phyloP scores from a whole-genome alignment of 2,797 vertebrate species.

The Premnoplex brunnescens region DNA sequence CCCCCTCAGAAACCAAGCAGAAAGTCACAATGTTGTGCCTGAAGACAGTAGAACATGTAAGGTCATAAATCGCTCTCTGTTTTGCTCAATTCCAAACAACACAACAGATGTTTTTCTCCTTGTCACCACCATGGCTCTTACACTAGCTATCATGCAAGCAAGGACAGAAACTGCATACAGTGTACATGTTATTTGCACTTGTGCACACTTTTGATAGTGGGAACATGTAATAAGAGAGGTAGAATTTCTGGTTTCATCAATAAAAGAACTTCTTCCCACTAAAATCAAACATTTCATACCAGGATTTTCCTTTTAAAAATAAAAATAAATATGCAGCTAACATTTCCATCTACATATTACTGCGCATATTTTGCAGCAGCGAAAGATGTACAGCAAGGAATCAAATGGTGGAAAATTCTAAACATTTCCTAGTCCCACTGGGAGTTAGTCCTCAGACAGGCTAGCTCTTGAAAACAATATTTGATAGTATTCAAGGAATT shows the following conservation, averaged over 20 bases:
- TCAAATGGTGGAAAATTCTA: not conserved
- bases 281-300: not conserved
- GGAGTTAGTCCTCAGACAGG: not conserved
- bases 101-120: not conserved
- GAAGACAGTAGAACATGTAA: not conserved
- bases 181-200: not conserved
- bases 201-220: not conserved
- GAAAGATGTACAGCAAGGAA: not conserved
- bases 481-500: slow-evolving; percentile 40
- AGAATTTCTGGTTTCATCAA: not conserved
- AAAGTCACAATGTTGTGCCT: not conserved
- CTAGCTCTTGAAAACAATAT: slow-evolving; percentile 37
- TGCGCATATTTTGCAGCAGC: not conserved
- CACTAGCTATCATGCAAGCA: not conserved
- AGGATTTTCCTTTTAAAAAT: not conserved
- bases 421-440: not conserved
- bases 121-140: not conserved
- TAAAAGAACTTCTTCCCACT: not conserved
- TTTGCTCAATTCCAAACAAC: not conserved
- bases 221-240: not conserved
- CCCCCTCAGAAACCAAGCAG: slow-evolving; percentile 1
- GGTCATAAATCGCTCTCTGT: not conserved
- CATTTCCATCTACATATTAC: not conserved
- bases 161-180: not conserved
- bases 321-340: not conserved